These are phyloP conservation scores for Halictus ligatus DNA, from an alignment of 2,888 invertebrate species.

Conservation along the genomic window DNA sequence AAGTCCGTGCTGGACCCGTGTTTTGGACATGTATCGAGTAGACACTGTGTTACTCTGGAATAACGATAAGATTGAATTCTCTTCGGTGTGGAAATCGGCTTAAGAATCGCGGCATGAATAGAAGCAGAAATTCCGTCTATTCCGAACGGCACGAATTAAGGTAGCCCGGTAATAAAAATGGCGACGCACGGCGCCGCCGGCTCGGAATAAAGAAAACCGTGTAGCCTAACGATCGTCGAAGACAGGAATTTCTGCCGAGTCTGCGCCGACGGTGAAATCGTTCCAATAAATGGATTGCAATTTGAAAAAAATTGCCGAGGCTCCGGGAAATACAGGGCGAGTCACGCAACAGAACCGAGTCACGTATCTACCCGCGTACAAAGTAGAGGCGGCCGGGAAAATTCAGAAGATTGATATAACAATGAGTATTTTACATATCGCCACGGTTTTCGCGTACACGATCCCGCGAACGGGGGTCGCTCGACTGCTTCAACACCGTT, in stretches of 20 bases:
- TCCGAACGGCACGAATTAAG: not conserved
- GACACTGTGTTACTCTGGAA: too few species aligned
- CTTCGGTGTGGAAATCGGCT: not conserved
- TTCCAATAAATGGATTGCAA: slow-evolving; percentile 21
- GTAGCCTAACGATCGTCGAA: not conserved
- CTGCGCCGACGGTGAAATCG: not conserved
- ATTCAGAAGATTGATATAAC: slow-evolving; percentile 15
- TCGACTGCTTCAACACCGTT: not conserved
- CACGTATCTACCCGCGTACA: not conserved
- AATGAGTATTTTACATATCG: slow-evolving; percentile 15
- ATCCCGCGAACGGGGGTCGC: not conserved
- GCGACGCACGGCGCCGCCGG: too few species aligned
- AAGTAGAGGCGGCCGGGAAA: slow-evolving; percentile 5
- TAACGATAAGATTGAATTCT: too few species aligned
- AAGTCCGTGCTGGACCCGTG: too few species aligned
- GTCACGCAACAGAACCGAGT: slow-evolving; percentile 11
- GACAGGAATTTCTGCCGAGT: slow-evolving; percentile 7
- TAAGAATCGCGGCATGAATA: not conserved
- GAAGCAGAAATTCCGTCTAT: not conserved
- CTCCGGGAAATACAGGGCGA: not conserved
- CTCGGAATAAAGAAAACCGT: not conserved
- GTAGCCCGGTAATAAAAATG: not conserved
- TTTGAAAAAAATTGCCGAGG: slow-evolving; percentile 17
- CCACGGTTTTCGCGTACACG: not conserved
- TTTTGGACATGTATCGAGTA: too few species aligned